Evolutionary conservation across 2,797 vertebrate species (phyloP), one percentile per base, ranked within the genome.

Genomic region (Chelmon rostratus): DNA sequence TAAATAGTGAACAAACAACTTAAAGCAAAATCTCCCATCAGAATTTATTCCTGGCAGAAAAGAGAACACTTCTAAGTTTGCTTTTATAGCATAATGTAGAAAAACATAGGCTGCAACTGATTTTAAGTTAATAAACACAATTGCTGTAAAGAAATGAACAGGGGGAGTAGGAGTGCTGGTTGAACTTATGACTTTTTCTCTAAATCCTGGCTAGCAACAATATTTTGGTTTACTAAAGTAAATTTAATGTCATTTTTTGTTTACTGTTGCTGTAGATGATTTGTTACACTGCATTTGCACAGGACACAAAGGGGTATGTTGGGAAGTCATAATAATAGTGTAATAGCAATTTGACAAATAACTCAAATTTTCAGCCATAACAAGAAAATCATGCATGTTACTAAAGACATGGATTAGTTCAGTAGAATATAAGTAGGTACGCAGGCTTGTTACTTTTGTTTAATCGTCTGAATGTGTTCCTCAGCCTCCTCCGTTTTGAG

Each of bases 151-250:
- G 11, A 23, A 50, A 11, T 50, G 52, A 28, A 8, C 1, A 16
- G 1, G 0, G 25, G n/a, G n/a, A n/a, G n/a, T n/a, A n/a, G n/a
- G n/a, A n/a, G 12, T 9, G 1, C 8, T 37, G 5, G 3, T 37
- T 57, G 31, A 21, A 37, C 37, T 35, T 28, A n/a, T n/a, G n/a
- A n/a, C 2, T 25, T 37, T 25, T 25, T 8, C 40, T 61, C 6
- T 16, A 62, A 61, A 16, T 25, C 21, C 31, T 31, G 31, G 18
- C 18, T 11, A 19, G 23, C 11, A 28, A 23, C 54, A 56, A 35
- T 18, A 56, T 56, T 33, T 37, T n/a, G 33, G 31, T 28, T 54
- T 8, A 28, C 8, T 6, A 2, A 21, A 54, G 15, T 28, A 2
- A 52, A 8, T 31, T 54, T 3, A 54, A 54, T 54, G 15, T 13